Conservation (phyloP, 2,113 vertebrate species). For the Perca schrenkii region DNA sequence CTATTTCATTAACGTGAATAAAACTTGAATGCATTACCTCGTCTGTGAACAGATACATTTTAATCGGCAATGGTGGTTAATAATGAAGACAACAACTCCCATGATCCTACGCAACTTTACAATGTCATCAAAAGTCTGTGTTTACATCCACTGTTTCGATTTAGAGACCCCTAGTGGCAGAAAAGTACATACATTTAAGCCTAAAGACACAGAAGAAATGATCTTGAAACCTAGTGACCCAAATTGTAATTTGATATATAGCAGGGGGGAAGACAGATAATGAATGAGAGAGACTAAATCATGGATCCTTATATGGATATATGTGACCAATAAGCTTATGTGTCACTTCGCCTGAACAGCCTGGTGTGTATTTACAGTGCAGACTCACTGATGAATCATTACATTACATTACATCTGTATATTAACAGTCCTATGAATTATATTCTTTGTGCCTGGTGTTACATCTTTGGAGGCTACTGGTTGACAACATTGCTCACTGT, state of each 20-base stretch:
- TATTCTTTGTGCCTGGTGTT: background rate
- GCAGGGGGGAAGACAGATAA: background rate
- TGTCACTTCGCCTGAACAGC: background rate
- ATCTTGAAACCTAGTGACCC: slow-evolving; percentile 14
- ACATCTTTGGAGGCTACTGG: background rate
- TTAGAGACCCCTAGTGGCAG: too few relatives aligned
- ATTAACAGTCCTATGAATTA: background rate
- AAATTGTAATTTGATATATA: slow-evolving; percentile 13
- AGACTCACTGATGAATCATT: background rate
- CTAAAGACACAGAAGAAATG: background rate
- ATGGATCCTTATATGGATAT: background rate
- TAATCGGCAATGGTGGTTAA: too few relatives aligned
- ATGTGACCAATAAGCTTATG: background rate
- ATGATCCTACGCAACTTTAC: too few relatives aligned
- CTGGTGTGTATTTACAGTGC: background rate
- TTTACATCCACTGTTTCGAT: too few relatives aligned
- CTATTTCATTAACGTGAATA: too few relatives aligned
- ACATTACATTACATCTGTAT: background rate
- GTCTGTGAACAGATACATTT: too few relatives aligned
- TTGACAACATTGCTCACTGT: background rate
- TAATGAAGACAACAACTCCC: too few relatives aligned
- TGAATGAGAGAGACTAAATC: slow-evolving; percentile 12
- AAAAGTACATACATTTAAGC: background rate
- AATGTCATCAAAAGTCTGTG: too few relatives aligned
- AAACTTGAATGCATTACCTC: too few relatives aligned